phyloP scores from a whole-genome alignment of 2,888 invertebrate species.

The Rambutsinella grinnellia region DNA sequence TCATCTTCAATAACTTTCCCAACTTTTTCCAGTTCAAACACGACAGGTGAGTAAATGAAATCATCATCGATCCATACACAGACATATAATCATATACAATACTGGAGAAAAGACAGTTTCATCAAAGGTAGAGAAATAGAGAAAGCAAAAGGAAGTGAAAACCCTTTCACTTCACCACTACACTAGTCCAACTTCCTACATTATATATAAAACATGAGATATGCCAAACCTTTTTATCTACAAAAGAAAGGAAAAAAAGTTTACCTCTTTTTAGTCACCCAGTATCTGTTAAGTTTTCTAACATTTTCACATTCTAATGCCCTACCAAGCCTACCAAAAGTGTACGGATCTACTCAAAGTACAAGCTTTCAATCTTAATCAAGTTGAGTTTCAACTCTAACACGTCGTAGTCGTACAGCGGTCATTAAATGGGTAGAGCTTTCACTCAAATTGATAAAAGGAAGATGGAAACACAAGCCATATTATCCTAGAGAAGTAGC shows the following conservation, averaged over 20 bases:
- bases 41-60: constrained; percentile 53
- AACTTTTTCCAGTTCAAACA: constrained; percentile 39
- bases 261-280: no score
- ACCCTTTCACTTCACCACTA: background rate
- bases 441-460: no score
- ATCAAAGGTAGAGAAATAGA: constrained; percentile 6
- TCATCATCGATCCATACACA: constrained; percentile 47
- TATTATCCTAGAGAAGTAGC: no score
- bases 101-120: background rate
- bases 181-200: no score
- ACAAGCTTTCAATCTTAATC: constrained; percentile 47
- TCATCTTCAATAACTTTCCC: constrained; percentile 46
- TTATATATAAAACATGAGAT: no score
- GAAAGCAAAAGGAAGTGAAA: background rate
- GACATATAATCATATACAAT: background rate
- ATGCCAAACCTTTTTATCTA: constrained; percentile 6
- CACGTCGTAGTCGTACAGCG: no score
- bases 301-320: constrained; percentile 4
- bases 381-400: constrained; percentile 16
- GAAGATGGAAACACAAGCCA: no score
- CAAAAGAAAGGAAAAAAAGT: no score
- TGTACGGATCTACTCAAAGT: background rate
- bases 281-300: constrained; percentile 17
- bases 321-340: no score
- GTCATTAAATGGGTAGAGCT: no score